phyloP scores from a whole-genome alignment of 2,113 vertebrate genomes.

The Tenebrosternarchus preto region DNA sequence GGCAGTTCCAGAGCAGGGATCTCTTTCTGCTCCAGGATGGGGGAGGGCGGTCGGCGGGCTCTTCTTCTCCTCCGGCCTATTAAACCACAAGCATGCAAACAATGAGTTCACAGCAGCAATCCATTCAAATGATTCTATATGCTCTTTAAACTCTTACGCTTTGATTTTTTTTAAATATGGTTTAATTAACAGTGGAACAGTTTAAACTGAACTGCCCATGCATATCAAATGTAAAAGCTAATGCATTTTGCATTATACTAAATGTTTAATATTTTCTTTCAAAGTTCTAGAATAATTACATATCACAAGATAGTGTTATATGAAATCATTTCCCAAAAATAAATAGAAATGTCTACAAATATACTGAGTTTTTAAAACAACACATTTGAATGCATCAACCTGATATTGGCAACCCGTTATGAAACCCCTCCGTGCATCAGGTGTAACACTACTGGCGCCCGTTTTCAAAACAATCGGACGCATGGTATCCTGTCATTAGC shows the following conservation, averaged over 20 bases:
- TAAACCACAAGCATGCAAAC: not conserved
- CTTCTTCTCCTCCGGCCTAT: slow-evolving; percentile 84
- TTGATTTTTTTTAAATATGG: not conserved
- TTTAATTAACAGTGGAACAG: too few species aligned
- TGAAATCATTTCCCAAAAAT: not conserved
- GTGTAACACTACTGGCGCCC: slow-evolving; percentile 55
- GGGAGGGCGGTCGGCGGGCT: slow-evolving; percentile 87
- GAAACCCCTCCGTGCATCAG: slow-evolving; percentile 49
- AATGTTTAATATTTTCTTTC: too few species aligned
- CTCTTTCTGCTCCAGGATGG: slow-evolving; percentile 93
- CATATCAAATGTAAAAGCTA: too few species aligned
- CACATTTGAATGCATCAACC: not conserved
- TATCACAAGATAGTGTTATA: too few species aligned
- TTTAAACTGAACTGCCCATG: too few species aligned
- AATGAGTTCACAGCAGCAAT: not conserved
- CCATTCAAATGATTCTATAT: not conserved
- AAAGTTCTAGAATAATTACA: too few species aligned
- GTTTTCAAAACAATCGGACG: slow-evolving; percentile 63
- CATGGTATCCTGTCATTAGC: slow-evolving; percentile 58
- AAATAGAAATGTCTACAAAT: not conserved
- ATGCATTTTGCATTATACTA: too few species aligned
- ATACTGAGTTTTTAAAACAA: not conserved
- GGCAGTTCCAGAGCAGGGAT: slow-evolving; percentile 89
- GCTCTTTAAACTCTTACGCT: not conserved
- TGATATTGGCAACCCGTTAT: not conserved